Base-by-base conservation (phyloP, 2,797 vertebrate genomes). In the Amphiprion clarkii region DNA sequence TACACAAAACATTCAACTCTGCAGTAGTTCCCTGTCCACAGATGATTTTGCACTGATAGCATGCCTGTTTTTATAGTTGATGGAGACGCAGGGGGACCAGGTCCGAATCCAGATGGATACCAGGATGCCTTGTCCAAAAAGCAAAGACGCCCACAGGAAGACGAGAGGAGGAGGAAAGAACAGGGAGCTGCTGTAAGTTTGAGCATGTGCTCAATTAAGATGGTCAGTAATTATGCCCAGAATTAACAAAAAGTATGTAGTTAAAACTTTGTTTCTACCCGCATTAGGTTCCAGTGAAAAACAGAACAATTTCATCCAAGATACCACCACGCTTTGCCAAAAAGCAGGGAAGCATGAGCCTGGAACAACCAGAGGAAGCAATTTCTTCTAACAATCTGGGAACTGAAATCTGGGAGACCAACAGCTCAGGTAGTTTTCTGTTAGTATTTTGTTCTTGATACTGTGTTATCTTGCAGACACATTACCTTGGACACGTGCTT, bases 351-450 rank as follows among this genome's bases (percentile, higher is more conserved):
- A 93, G 87, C 82, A 90, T 99, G 81, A 95, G 96, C 72, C 90
- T 99, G 25, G 98, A 99, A 64, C 98, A 98, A 53, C 88, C 95
- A 0, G 97, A 99, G 1, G 95, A 97, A 7, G 76, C 94, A 0
- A 94, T 97, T 51, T 96, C 97, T 2, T 93, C 96, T 29, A 97
- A 93, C 89, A 98, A 95, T 89, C 89, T 99, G 71, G 98, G 98
- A 78, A 99, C 98, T 0, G 98, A 99, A 92, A 99, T 99, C 87
- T 99, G 98, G 98, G 98, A 99, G 93, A 98, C 93, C 58, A 97
- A 95, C 91, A 97, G 96, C 86, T 95, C 97, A 78, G 96, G 98
- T 99, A 74, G 42, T 72, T 3, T 36, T 42, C 7, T 70, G 25
- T 64, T 40, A 55, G 1, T 10, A 10, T 13, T 63, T 60, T 57